A percentile compares a stretch with the other conserved stretches of the same genome.
Evolutionary conservation across 2,113 vertebrate species (phyloP).

Genomic region (Tetrax tetrax): DNA sequence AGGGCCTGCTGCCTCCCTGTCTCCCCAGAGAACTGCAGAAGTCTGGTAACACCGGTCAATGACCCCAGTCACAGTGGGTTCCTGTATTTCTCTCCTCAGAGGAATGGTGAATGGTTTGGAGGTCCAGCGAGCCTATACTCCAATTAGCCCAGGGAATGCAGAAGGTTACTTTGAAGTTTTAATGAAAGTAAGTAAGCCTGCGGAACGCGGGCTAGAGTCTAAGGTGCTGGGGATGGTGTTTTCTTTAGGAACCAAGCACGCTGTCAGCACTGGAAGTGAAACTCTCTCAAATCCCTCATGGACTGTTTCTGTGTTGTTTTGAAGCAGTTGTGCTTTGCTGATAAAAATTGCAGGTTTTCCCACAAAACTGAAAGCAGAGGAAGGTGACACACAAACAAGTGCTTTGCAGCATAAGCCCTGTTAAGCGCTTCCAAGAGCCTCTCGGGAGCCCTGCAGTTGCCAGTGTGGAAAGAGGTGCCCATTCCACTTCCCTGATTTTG

Average conservation of each 20-base stretch:
- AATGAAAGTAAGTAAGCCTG: conserved; percentile 77
- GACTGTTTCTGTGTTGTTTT: background rate
- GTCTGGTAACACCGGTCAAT: background rate
- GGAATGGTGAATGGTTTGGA: conserved; percentile 75
- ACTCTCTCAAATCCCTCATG: background rate
- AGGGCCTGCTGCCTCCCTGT: background rate
- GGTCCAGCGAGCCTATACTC: conserved; percentile 83
- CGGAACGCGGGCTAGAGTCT: background rate
- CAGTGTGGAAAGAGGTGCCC: background rate
- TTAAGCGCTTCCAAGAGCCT: background rate
- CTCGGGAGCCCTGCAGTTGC: background rate
- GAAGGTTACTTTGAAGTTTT: conserved; percentile 83
- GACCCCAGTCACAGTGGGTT: background rate
- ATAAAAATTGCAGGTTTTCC: background rate
- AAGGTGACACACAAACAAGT: background rate
- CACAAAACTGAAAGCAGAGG: background rate
- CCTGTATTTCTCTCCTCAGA: conserved; percentile 63
- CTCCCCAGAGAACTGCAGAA: background rate
- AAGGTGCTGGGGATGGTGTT: background rate
- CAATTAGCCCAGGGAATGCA: conserved; percentile 71
- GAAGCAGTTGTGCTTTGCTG: conserved; percentile 2
- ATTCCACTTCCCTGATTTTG: background rate
- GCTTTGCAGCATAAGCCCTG: background rate
- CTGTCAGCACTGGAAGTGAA: background rate
- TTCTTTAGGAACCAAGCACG: background rate